Conservation (phyloP, 2,113 vertebrate species). For the Cromileptes altivelis region DNA sequence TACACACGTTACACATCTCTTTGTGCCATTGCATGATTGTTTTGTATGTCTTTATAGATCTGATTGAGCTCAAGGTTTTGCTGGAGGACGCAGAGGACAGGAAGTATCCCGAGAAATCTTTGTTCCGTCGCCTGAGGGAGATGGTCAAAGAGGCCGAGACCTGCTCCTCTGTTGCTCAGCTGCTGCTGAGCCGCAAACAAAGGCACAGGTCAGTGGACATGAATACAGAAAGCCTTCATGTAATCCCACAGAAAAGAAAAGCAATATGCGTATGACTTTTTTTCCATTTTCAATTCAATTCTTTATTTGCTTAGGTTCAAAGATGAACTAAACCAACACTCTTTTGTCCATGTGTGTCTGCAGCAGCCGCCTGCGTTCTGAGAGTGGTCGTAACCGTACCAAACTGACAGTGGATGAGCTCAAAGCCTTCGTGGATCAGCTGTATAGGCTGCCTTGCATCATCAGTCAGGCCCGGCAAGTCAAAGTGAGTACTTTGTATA, state of each 20-base stretch:
- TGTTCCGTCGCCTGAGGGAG: constrained; percentile 93
- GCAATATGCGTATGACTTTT: not conserved
- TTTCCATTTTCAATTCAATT: not conserved
- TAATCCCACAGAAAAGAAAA: not conserved
- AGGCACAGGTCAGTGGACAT: constrained; percentile 89
- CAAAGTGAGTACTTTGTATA: constrained; percentile 83
- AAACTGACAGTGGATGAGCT: constrained; percentile 98
- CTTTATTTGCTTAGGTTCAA: not conserved
- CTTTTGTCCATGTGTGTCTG: constrained; percentile 13
- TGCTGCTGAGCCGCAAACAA: constrained; percentile 96
- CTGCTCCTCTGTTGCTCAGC: constrained; percentile 97
- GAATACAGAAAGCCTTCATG: not conserved
- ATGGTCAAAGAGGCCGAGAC: constrained; percentile 98
- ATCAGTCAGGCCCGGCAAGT: constrained; percentile 96
- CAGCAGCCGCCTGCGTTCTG: constrained; percentile 88
- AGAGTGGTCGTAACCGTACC: constrained; percentile 89
- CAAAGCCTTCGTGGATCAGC: constrained; percentile 97
- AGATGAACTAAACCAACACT: not conserved
- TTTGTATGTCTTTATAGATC: constrained; percentile 83
- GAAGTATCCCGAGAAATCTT: constrained; percentile 94
- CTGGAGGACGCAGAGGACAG: constrained; percentile 97
- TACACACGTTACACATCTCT: not conserved
- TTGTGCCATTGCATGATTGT: not conserved
- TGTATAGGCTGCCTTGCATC: constrained; percentile 94
- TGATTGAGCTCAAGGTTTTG: constrained; percentile 96